Evolutionary conservation across 2,888 invertebrate genomes (phyloP), one percentile per base, ranked within the genome.

Genomic region (Melieria picta): DNA sequence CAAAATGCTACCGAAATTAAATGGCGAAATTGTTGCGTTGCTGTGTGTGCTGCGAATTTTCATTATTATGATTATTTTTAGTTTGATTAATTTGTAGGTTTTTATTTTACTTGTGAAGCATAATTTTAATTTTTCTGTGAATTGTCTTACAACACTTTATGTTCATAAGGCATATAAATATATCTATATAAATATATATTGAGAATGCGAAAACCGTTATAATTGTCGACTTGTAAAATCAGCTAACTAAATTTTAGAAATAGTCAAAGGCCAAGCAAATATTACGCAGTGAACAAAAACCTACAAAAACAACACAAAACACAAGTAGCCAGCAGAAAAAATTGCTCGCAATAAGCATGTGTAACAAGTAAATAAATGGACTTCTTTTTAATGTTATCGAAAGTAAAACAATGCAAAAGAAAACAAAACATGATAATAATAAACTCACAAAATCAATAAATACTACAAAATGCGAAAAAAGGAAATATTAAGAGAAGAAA

Each of bases 11-110:
- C 30, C 30, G 30, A 30, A 30, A 30, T 30, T 30, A 3, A 30
- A 30, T 30, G 2, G 30, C 30, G 74, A 77, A 78, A 76, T 77
- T 77, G 80, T 79, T 79, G 78, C 77, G 77, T 76, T 75, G 74
- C 52, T 72, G 72, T 58, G 74, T 74, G 72, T 68, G 71, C 71
- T 73, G 56, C 67, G 48, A 71, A 58, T 47, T 69, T 66, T 72
- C 10, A 55, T 56, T 55, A 46, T 55, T 65, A 11, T 65, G 56
- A 43, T 7, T 65, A 42, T 46, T 10, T 16, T 56, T 16, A n/a
- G 43, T 10, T 57, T 13, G 9, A 56, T 46, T 42, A n/a, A 56
- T 56, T 56, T 65, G 13, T 56, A 52, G 42, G 16, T 50, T 63
- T 57, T 57, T 16, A 5, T 57, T 5, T 57, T 57, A 11, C 13